A percentile compares a stretch with the other conserved stretches of the same genome.
Conservation (phyloP, 2,113 vertebrate genomes). For the Sander vitreus region DNA sequence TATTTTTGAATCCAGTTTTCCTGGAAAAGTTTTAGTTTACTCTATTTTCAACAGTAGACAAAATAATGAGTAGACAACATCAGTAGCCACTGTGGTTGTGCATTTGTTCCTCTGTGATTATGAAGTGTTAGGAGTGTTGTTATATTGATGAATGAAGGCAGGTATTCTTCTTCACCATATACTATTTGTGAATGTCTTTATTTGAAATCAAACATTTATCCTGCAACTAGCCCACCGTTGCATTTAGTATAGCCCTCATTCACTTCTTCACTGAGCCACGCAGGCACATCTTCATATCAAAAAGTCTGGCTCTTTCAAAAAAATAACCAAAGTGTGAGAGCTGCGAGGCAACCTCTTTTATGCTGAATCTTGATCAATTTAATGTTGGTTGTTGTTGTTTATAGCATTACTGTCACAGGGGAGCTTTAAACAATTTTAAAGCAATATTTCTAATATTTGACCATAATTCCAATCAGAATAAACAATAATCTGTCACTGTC, state of each 20-base stretch:
- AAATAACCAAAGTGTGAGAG: constrained; percentile 15
- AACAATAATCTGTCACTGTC: constrained; percentile 5
- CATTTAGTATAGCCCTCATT: constrained; percentile 9
- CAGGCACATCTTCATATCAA: constrained; percentile 15
- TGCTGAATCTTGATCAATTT: constrained; percentile 31
- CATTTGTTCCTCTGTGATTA: constrained; percentile 2
- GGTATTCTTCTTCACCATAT: neutral
- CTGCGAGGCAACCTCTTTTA: constrained; percentile 37
- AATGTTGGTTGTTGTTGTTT: constrained; percentile 30
- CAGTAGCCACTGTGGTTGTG: neutral
- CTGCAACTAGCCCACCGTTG: neutral
- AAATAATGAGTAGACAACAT: constrained; percentile 12
- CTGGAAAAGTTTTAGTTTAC: neutral
- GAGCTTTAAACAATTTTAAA: constrained; percentile 24
- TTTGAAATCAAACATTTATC: constrained; percentile 23
- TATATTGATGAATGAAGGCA: neutral
- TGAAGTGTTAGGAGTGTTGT: constrained; percentile 14
- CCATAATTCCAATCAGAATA: constrained; percentile 6
- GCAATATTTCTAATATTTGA: constrained; percentile 13
- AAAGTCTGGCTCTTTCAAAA: constrained; percentile 29
- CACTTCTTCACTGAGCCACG: constrained; percentile 7
- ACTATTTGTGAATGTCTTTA: neutral
- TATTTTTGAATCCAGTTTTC: neutral
- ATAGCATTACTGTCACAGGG: neutral
- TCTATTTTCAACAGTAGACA: neutral